A percentile compares a stretch with the other conserved stretches of the same genome.
phyloP scores from a whole-genome alignment of 23 tunicate species.

The Ciona savignyi region DNA sequence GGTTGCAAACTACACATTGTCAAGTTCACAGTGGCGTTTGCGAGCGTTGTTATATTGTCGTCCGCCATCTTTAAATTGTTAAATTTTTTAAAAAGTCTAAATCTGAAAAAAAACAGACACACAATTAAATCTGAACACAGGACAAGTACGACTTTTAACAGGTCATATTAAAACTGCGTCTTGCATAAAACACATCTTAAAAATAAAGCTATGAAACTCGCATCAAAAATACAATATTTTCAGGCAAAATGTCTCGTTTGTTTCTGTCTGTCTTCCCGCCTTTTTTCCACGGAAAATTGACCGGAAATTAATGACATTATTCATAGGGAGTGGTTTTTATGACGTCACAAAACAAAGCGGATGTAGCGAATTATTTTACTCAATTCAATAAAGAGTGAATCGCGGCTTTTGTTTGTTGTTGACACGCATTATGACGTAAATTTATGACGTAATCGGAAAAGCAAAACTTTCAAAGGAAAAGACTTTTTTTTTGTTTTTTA shows the following conservation, averaged over 20 bases:
- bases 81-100: not conserved
- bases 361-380: not conserved
- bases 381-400: not conserved
- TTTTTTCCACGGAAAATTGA: not conserved
- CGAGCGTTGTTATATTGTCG: not conserved
- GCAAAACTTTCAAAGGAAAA: too few relatives aligned
- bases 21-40: not conserved
- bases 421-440: too few relatives aligned
- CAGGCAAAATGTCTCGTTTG: too few relatives aligned
- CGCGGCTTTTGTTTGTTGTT: too few relatives aligned
- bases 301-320: not conserved
- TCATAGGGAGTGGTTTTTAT: not conserved
- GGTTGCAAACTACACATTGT: not conserved
- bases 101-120: not conserved
- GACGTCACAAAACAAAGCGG: not conserved
- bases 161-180: too few relatives aligned
- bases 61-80: not conserved
- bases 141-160: not conserved
- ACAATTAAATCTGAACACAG: not conserved
- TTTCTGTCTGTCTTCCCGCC: not conserved
- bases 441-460: too few relatives aligned
- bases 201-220: too few relatives aligned
- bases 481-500: too few relatives aligned
- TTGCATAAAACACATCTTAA: too few relatives aligned
- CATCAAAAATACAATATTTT: too few relatives aligned